Base-by-base conservation (phyloP, 2,888 invertebrate species). In the Endotricha flammealis region DNA sequence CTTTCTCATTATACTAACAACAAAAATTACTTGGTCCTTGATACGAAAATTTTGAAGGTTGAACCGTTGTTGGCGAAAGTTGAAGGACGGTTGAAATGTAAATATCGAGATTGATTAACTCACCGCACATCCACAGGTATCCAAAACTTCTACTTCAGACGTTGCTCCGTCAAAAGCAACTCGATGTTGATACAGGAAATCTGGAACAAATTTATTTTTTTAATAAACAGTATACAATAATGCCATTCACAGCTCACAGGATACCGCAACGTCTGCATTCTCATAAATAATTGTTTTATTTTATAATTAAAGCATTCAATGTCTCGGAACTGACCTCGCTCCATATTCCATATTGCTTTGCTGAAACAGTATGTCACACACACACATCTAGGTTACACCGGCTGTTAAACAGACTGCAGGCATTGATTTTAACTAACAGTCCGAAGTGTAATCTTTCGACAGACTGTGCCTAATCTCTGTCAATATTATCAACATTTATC, bases 71-170 rank as follows among this genome's bases (percentile, higher is more conserved):
- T n/a, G n/a, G n/a, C n/a, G n/a, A n/a, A n/a, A n/a, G n/a, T n/a
- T n/a, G n/a, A n/a, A n/a, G n/a, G n/a, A n/a, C n/a, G n/a, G n/a
- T n/a, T n/a, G n/a, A n/a, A n/a, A n/a, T n/a, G n/a, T n/a, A n/a
- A n/a, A n/a, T n/a, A n/a, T n/a, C n/a, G n/a, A n/a, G n/a, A n/a
- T n/a, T n/a, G n/a, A n/a, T n/a, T n/a, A 48, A 89, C 90, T 91
- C 88, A 93, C 93, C 88, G 90, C 91, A 82, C 92, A 93, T 73
- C 91, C 92, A 57, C 93, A 93, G 45, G 92, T 93, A 76, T 93
- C 93, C 77, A 92, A 85, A 60, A 92, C 92, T 82, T 93, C 93
- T 52, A 93, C 91, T 80, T 93, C 93, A 41, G 92, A 92, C 42
- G 91, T 90, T 46, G 90, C 91, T 61, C 91, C 92, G 67, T 93